Evolutionary conservation across 2,888 invertebrate species (phyloP).

Genomic region (Cantharis lateralis): DNA sequence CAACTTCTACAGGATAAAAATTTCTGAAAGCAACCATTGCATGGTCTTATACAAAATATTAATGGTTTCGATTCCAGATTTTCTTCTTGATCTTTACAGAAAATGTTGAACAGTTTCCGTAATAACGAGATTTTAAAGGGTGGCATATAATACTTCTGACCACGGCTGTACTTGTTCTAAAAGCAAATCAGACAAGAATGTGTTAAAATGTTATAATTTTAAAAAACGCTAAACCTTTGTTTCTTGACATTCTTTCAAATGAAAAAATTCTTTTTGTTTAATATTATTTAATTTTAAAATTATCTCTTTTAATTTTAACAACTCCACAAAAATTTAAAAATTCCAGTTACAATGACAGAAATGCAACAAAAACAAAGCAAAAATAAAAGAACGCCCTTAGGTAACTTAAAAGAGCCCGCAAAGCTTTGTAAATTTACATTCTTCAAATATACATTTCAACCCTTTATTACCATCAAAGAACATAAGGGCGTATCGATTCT

Average conservation of each 20-base stretch:
- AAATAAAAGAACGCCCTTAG: constrained; percentile 38
- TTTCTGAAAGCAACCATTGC: too few relatives aligned
- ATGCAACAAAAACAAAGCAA: constrained; percentile 29
- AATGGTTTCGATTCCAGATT: too few relatives aligned
- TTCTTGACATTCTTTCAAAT: constrained; percentile 2
- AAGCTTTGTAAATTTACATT: constrained; percentile 46
- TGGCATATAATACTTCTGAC: too few relatives aligned
- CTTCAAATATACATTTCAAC: constrained; percentile 47
- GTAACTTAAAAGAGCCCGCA: constrained; percentile 42
- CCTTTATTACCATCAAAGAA: constrained; percentile 45
- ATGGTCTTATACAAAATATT: too few relatives aligned
- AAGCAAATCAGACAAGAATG: neutral
- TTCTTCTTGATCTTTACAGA: too few relatives aligned
- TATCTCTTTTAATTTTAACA: constrained; percentile 13
- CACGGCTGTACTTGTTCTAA: neutral
- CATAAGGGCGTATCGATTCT: constrained; percentile 43
- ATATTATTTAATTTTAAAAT: constrained; percentile 6
- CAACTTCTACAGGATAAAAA: too few relatives aligned
- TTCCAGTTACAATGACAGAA: constrained; percentile 16
- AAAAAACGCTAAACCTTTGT: neutral
- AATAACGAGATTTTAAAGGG: too few relatives aligned
- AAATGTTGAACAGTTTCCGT: too few relatives aligned
- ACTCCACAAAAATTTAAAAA: constrained; percentile 25
- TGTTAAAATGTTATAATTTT: neutral
- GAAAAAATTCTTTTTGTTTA: constrained; percentile 15